These are phyloP conservation scores for Okamejei kenojei DNA, from an alignment of 2,797 vertebrate genomes.

Conservation along the genomic window DNA sequence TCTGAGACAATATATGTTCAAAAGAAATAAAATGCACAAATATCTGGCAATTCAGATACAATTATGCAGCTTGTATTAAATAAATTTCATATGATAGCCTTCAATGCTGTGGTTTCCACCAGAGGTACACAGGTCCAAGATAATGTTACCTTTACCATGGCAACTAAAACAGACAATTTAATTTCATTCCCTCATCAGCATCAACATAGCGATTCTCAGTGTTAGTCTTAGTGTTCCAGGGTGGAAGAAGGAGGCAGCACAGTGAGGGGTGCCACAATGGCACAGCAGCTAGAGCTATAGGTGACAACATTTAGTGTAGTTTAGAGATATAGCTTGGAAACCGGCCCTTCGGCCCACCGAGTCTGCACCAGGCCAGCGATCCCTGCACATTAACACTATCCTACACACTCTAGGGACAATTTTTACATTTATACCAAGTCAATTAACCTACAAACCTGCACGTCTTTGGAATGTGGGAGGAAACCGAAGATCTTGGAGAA, in stretches of 20 bases:
- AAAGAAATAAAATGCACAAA: not conserved
- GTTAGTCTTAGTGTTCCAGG: not conserved
- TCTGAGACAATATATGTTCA: not conserved
- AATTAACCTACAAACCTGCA: no score
- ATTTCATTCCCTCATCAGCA: not conserved
- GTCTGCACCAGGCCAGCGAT: no score
- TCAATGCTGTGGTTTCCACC: not conserved
- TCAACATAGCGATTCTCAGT: not conserved
- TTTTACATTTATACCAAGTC: no score
- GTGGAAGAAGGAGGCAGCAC: not conserved
- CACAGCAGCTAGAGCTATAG: no score
- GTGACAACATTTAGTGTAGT: no score
- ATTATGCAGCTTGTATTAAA: not conserved
- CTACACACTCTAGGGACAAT: no score
- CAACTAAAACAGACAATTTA: not conserved
- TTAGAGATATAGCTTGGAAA: no score
- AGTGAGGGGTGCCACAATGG: no score
- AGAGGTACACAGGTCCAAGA: not conserved
- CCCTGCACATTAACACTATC: no score
- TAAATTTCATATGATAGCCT: not conserved
- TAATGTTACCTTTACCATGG: not conserved
- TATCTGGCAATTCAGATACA: not conserved
- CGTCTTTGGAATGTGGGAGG: no score
- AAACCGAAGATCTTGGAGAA: no score
- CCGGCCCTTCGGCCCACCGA: no score